Conservation (phyloP, 2,888 invertebrate species). For the Diaphora mendica region DNA sequence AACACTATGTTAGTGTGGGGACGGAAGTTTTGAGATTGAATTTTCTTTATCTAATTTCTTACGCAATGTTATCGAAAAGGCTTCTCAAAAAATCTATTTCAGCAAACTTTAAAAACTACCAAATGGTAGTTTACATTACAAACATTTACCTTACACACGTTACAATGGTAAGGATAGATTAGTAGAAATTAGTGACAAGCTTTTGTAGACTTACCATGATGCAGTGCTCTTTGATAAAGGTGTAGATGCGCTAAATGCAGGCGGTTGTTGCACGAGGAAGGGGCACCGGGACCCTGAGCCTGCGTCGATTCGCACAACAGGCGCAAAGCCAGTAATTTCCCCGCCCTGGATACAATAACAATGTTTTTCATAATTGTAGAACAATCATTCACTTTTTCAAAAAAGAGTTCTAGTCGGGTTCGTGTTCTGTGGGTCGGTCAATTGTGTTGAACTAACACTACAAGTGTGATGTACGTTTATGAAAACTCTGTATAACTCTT, state of each 20-base stretch:
- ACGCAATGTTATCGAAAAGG: too few relatives aligned
- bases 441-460: background rate
- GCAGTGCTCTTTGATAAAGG: constrained; percentile 95
- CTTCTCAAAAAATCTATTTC: too few relatives aligned
- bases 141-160: too few relatives aligned
- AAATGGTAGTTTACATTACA: too few relatives aligned
- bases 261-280: constrained; percentile 81
- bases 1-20: too few relatives aligned
- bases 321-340: constrained; percentile 95
- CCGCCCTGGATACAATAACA: constrained; percentile 76
- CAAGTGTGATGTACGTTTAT: background rate
- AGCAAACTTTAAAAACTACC: background rate
- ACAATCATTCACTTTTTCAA: too few relatives aligned
- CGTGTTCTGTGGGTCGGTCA: background rate
- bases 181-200: background rate
- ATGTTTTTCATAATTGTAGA: constrained; percentile 1
- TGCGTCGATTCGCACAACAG: constrained; percentile 95
- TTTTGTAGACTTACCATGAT: constrained; percentile 87
- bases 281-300: constrained; percentile 89
- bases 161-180: background rate
- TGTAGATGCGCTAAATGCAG: constrained; percentile 91
- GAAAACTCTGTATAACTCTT: background rate
- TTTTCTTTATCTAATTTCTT: too few relatives aligned
- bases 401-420: too few relatives aligned
- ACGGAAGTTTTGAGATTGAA: too few relatives aligned